Conservation (phyloP, 2,113 vertebrate species). For the Arvicanthis niloticus region DNA sequence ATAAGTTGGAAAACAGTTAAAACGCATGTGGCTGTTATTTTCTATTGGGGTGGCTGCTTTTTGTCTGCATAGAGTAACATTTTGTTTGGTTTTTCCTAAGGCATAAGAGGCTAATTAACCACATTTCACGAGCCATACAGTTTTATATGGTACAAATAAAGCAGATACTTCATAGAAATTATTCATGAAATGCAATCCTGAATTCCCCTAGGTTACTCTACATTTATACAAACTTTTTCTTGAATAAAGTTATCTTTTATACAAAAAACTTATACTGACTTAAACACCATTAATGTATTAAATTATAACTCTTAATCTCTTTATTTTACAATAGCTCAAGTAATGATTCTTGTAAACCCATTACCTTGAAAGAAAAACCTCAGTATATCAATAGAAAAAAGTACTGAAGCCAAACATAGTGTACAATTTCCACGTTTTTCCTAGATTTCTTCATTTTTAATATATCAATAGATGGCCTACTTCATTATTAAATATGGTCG, state of each 20-base stretch:
- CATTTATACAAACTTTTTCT: constrained; percentile 19
- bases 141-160: constrained; percentile 57
- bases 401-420: neutral
- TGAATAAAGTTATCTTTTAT: neutral
- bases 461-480: neutral
- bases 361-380: neutral
- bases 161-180: constrained; percentile 44
- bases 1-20: constrained; percentile 4
- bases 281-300: neutral
- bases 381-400: neutral
- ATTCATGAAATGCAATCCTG: constrained; percentile 48
- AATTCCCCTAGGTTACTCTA: neutral
- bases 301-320: neutral
- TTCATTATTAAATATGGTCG: neutral
- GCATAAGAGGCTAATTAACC: constrained; percentile 51
- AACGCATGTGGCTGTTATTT: constrained; percentile 26
- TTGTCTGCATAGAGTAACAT: constrained; percentile 31
- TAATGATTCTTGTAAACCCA: neutral
- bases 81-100: constrained; percentile 51
- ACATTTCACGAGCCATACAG: constrained; percentile 31
- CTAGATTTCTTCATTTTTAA: neutral
- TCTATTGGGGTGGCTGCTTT: constrained; percentile 49
- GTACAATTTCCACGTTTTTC: neutral
- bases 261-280: constrained; percentile 25
- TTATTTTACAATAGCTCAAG: neutral